phyloP scores from a whole-genome alignment of 1,140 invertebrate genomes.

The Bombus sylvicola region DNA sequence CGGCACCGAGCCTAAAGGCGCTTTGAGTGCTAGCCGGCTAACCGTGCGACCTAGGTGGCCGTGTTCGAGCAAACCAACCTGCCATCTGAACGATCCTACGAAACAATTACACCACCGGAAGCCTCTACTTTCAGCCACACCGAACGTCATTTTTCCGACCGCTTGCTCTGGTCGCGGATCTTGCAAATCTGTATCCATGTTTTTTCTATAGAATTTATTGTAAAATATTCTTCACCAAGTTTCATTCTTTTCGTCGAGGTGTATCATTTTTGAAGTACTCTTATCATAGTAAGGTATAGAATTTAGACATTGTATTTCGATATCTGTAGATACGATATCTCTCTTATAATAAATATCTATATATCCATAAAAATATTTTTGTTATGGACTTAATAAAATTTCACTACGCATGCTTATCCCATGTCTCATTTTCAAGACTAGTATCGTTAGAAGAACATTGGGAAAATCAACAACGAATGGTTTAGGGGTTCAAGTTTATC shows the following conservation, averaged over 20 bases:
- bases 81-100: conserved; percentile 50
- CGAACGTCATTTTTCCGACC: conserved; percentile 30
- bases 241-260: background rate
- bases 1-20: conserved; percentile 64
- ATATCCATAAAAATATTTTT: too few relatives aligned
- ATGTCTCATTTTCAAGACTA: too few relatives aligned
- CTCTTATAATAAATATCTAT: too few relatives aligned
- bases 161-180: background rate
- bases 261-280: too few relatives aligned
- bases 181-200: background rate
- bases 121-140: conserved; percentile 49
- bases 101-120: conserved; percentile 61
- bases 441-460: too few relatives aligned
- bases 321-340: too few relatives aligned
- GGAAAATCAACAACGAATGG: too few relatives aligned
- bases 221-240: background rate
- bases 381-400: too few relatives aligned
- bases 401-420: too few relatives aligned
- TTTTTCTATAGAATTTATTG: background rate
- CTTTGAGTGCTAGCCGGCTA: conserved; percentile 74
- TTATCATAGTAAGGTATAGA: too few relatives aligned
- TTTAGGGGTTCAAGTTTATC: too few relatives aligned
- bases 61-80: conserved; percentile 42
- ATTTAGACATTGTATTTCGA: too few relatives aligned
- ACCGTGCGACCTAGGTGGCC: conserved; percentile 77